phyloP scores from a whole-genome alignment of 35 echinoderm and acorn worm species.

The Chiridota heheva region DNA sequence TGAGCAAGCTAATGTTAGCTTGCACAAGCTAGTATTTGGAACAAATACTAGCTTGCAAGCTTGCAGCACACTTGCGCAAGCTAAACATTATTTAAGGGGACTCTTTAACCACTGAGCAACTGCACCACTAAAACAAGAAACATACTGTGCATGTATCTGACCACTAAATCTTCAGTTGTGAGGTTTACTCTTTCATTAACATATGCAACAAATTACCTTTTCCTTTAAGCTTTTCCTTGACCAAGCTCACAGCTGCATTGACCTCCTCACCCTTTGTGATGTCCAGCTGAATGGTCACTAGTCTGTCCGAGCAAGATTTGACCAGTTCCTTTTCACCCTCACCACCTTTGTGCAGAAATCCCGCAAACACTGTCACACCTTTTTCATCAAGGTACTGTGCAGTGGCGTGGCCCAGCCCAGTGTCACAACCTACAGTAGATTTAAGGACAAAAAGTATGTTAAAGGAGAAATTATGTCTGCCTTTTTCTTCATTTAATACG shows the following conservation, averaged over 20 bases:
- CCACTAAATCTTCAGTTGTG: too few relatives aligned
- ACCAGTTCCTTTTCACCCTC: slow-evolving; percentile 33
- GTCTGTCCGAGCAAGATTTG: slow-evolving; percentile 17
- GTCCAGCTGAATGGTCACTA: slow-evolving; percentile 52
- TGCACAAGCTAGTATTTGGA: too few relatives aligned
- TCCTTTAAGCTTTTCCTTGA: slow-evolving; percentile 37
- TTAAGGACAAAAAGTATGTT: background rate
- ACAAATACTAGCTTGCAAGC: too few relatives aligned
- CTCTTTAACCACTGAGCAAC: too few relatives aligned
- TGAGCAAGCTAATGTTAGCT: too few relatives aligned
- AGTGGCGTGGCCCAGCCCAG: slow-evolving; percentile 29
- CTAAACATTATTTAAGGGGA: too few relatives aligned
- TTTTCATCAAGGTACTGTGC: slow-evolving; percentile 4
- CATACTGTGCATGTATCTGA: too few relatives aligned
- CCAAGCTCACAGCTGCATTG: background rate
- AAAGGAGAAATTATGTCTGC: background rate
- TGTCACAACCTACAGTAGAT: slow-evolving; percentile 42
- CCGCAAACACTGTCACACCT: slow-evolving; percentile 37
- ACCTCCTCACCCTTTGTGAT: slow-evolving; percentile 36
- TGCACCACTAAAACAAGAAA: too few relatives aligned
- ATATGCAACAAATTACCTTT: too few relatives aligned
- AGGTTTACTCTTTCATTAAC: too few relatives aligned
- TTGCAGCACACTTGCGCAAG: too few relatives aligned
- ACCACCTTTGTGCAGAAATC: slow-evolving; percentile 36
- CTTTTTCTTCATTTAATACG: too few relatives aligned